phyloP scores from a whole-genome alignment of 2,888 invertebrate genomes.

The Drosophila crucigera region DNA sequence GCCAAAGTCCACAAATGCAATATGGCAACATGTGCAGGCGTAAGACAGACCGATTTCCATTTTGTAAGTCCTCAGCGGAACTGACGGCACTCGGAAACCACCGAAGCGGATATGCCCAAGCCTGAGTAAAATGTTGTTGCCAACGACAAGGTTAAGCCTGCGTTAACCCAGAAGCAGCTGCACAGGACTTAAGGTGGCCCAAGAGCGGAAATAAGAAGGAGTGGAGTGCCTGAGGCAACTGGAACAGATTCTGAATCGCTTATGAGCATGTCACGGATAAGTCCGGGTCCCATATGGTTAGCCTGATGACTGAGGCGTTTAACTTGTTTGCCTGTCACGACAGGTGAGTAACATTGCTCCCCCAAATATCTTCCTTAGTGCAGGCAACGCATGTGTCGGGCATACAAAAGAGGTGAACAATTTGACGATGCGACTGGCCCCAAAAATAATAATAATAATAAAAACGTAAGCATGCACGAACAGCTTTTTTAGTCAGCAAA shows the following conservation, averaged over 20 bases:
- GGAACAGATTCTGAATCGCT: conserved; percentile 59
- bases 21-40: conserved; percentile 56
- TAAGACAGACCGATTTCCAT: conserved; percentile 77
- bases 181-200: not conserved
- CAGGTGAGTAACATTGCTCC: conserved; percentile 72
- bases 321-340: conserved; percentile 51
- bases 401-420: conserved; percentile 58
- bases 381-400: conserved; percentile 59
- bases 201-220: not conserved
- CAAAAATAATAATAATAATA: conserved; percentile 30
- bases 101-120: conserved; percentile 41
- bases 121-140: conserved; percentile 26
- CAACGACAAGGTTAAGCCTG: conserved; percentile 71
- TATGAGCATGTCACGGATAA: conserved; percentile 43
- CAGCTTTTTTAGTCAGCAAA: not conserved
- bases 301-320: conserved; percentile 57
- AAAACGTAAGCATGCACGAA: not conserved
- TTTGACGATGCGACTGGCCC: conserved; percentile 19
- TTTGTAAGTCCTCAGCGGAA: conserved; percentile 55
- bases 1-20: conserved; percentile 54
- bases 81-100: conserved; percentile 30
- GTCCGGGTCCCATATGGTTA: conserved; percentile 44
- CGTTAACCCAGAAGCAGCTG: conserved; percentile 12
- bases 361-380: conserved; percentile 31
- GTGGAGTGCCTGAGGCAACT: conserved; percentile 29